phyloP scores from a whole-genome alignment of 2,888 invertebrate species.

The Ligdia adustata region DNA sequence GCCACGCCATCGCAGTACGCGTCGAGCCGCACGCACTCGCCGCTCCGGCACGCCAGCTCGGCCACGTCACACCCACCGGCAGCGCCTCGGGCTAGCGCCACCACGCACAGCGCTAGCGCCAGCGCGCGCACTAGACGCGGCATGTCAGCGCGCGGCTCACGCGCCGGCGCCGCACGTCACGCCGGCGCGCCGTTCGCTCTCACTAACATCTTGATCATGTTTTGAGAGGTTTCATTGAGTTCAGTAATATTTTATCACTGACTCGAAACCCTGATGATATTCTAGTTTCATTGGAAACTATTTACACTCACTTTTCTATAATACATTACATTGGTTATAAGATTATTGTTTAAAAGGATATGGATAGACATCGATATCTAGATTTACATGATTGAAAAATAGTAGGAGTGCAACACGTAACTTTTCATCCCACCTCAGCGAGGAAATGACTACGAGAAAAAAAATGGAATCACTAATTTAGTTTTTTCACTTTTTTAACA shows the following conservation, averaged over 20 bases:
- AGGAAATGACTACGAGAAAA: no score
- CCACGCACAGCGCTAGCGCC: conserved; percentile 40
- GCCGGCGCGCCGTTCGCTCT: conserved; percentile 15
- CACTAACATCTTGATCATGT: background rate
- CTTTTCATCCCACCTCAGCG: no score
- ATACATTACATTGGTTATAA: no score
- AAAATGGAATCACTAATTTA: no score
- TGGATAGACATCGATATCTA: no score
- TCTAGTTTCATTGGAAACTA: no score
- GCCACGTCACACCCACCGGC: conserved; percentile 70
- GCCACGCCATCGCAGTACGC: conserved; percentile 93
- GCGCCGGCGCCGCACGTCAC: conserved; percentile 14
- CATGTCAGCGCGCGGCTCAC: conserved; percentile 24
- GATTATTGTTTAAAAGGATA: no score
- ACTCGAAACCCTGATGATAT: background rate
- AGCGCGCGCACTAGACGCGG: conserved; percentile 21
- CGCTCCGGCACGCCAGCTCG: conserved; percentile 72
- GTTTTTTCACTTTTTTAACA: no score
- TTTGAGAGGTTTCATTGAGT: background rate
- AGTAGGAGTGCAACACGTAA: no score
- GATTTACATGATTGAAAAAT: no score
- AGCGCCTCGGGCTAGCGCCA: no score
- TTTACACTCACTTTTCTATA: no score
- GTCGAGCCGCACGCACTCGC: conserved; percentile 93
- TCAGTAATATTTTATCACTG: background rate